Evolutionary conservation across 2,888 invertebrate genomes (phyloP).

Genomic region (Petrolisthes cinctipes): DNA sequence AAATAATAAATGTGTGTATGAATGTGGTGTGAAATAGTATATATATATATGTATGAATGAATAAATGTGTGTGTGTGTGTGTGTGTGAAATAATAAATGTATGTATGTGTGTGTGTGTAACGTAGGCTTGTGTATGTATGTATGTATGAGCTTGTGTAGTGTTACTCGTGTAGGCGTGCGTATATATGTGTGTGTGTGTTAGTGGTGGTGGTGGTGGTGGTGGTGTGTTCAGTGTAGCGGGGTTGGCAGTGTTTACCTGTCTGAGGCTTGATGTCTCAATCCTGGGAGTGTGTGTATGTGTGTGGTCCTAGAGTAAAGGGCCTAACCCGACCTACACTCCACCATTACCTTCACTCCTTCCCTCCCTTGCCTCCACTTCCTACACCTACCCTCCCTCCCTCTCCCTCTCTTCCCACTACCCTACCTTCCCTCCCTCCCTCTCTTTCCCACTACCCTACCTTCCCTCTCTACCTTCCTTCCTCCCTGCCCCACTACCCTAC

Average conservation of each 20-base stretch:
- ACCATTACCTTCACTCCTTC: not conserved
- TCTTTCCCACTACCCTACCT: not conserved
- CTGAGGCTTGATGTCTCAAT: slow-evolving; percentile 63
- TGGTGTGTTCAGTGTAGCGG: slow-evolving; percentile 31
- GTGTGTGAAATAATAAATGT: too few relatives aligned
- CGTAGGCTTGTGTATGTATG: too few relatives aligned
- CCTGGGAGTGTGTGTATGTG: slow-evolving; percentile 17
- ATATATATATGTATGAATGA: too few relatives aligned
- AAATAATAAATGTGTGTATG: too few relatives aligned
- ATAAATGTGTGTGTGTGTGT: too few relatives aligned
- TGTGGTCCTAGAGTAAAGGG: not conserved
- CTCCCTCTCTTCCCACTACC: not conserved
- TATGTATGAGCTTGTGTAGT: too few relatives aligned
- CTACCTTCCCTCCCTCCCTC: not conserved
- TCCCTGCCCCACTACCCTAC: slow-evolving; percentile 8
- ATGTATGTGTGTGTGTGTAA: too few relatives aligned
- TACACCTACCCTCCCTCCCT: not conserved
- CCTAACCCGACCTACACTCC: not conserved
- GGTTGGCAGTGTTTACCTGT: slow-evolving; percentile 60
- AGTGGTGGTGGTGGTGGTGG: not conserved
- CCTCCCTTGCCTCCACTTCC: not conserved
- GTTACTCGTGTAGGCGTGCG: too few relatives aligned
- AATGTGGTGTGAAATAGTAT: too few relatives aligned
- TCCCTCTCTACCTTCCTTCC: not conserved
- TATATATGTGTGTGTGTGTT: not conserved